These are phyloP conservation scores for Enoplosus armatus DNA, from an alignment of 2,797 vertebrate genomes.

Conservation along the genomic window DNA sequence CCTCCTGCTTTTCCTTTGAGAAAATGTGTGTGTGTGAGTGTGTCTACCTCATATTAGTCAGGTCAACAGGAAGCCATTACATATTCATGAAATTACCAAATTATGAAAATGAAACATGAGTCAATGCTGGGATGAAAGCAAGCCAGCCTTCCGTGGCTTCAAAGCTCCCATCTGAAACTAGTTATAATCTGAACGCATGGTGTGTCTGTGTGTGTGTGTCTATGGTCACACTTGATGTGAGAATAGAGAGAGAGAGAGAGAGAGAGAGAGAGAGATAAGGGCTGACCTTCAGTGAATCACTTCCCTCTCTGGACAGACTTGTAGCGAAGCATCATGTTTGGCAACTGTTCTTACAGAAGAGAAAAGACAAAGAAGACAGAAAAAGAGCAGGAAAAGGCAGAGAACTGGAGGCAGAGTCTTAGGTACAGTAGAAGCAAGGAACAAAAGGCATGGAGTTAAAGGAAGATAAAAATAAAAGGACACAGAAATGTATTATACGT, in stretches of 20 bases:
- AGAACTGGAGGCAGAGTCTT: conserved; percentile 22
- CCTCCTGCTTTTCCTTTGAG: conserved; percentile 15
- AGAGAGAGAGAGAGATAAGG: conserved; percentile 61
- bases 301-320: conserved; percentile 71
- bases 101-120: conserved; percentile 75
- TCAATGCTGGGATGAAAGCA: conserved; percentile 74
- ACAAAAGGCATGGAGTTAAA: conserved; percentile 8
- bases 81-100: conserved; percentile 79
- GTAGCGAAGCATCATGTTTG: conserved; percentile 66
- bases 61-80: conserved; percentile 69
- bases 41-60: conserved; percentile 58
- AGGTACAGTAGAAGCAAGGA: conserved; percentile 9
- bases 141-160: conserved; percentile 58
- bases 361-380: conserved; percentile 51
- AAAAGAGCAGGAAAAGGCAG: conserved; percentile 5
- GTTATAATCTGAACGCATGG: conserved; percentile 54
- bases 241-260: conserved; percentile 47
- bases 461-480: conserved; percentile 31
- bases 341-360: conserved; percentile 63
- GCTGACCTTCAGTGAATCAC: conserved; percentile 77
- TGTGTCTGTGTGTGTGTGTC: conserved; percentile 18
- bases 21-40: conserved; percentile 28
- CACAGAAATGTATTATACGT: conserved; percentile 20
- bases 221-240: conserved; percentile 44
- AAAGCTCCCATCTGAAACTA: conserved; percentile 70